These are phyloP conservation scores for Tretioscincus oriximinensis DNA, from an alignment of 2,113 vertebrate species.

Conservation along the genomic window DNA sequence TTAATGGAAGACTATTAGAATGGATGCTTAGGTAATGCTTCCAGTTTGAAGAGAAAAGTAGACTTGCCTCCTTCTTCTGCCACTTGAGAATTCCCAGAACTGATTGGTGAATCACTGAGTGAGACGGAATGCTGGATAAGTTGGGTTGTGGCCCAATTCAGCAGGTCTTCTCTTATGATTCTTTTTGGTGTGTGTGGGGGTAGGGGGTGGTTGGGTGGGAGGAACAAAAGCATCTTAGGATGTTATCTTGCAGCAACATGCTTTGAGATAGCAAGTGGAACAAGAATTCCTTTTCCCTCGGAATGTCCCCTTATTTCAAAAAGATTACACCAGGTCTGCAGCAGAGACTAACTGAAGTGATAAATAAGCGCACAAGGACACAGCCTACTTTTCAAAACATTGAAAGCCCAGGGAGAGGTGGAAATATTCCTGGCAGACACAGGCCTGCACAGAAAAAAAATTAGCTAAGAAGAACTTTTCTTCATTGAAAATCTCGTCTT, in stretches of 20 bases:
- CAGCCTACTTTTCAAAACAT: slow-evolving; percentile 1
- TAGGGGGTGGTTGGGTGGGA: no score
- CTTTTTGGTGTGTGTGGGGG: no score
- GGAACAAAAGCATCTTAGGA: not conserved
- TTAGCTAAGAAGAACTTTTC: slow-evolving; percentile 47
- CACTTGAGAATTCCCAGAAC: no score
- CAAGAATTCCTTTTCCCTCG: not conserved
- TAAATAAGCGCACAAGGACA: slow-evolving; percentile 20
- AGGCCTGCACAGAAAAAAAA: slow-evolving; percentile 27
- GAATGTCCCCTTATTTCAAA: not conserved
- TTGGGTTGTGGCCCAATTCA: no score
- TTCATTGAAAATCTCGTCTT: slow-evolving; percentile 53
- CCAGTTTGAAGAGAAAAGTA: no score
- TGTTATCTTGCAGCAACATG: not conserved
- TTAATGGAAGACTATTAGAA: no score
- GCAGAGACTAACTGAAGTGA: not conserved
- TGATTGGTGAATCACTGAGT: no score
- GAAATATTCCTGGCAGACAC: slow-evolving; percentile 27
- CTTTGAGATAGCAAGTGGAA: not conserved
- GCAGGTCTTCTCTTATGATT: no score
- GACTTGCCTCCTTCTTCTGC: no score
- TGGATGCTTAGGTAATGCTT: no score
- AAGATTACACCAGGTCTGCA: not conserved
- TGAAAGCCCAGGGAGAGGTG: slow-evolving; percentile 1
- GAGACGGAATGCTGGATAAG: no score